Percentiles rank a stretch among this genome's conserved stretches.
These are phyloP conservation scores for Rhamphomyia laevipes DNA, from an alignment of 2,888 invertebrate genomes.

Conservation along the genomic window DNA sequence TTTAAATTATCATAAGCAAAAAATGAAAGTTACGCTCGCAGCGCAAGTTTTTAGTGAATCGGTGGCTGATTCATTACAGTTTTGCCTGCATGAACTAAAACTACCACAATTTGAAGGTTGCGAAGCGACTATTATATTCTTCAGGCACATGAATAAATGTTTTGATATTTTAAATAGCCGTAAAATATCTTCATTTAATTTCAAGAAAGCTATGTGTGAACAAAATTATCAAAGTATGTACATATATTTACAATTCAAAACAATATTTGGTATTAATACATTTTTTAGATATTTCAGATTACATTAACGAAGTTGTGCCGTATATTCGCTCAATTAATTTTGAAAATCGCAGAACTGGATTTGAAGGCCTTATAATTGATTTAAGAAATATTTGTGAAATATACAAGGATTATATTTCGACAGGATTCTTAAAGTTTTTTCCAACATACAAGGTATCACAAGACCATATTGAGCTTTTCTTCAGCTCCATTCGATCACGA, in stretches of 20 bases:
- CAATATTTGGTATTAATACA: no score
- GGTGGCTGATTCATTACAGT: conserved; percentile 18
- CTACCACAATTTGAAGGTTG: conserved; percentile 15
- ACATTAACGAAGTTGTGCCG: background rate
- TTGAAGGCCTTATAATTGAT: conserved; percentile 11
- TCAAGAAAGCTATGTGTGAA: background rate
- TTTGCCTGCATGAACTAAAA: conserved; percentile 14
- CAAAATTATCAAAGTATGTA: background rate
- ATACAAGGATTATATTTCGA: background rate
- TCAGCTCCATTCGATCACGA: conserved; percentile 12
- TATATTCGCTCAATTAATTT: background rate
- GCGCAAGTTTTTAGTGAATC: conserved; percentile 16
- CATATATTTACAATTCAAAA: no score
- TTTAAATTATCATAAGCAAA: no score
- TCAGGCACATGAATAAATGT: conserved; percentile 15
- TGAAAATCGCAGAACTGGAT: conserved; percentile 9
- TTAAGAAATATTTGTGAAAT: conserved; percentile 7
- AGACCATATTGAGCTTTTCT: conserved; percentile 18
- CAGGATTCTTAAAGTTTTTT: conserved; percentile 10
- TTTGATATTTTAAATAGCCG: conserved; percentile 20
- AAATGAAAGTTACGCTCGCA: no score
- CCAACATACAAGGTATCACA: conserved; percentile 17
- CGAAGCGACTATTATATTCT: conserved; percentile 15
- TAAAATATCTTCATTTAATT: conserved; percentile 6
- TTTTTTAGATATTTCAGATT: background rate